Evolutionary conservation across 2,113 vertebrate species (phyloP), one percentile per base, ranked within the genome.

Genomic region (Notarius lentiginosus): DNA sequence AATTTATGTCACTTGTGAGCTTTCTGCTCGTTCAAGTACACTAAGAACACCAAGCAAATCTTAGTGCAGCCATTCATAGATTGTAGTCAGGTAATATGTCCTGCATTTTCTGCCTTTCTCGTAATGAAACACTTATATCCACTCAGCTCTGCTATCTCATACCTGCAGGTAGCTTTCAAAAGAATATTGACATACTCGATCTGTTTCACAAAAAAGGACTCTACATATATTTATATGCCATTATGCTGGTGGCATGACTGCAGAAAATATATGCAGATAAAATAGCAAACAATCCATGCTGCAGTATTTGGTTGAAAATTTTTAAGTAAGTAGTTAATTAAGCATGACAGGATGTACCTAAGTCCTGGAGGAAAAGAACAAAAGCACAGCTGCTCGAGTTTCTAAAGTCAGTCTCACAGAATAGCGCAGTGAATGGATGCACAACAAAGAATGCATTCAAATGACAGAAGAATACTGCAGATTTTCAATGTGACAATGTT

Each of bases 141-240:
- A 56, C 20, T 73, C 53, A 73, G 60, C 47, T 85, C 60, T 22
- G 24, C 34, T 30, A 22, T 70, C 56, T 30, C 56, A 49, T 27
- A 76, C 70, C 72, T 58, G 56, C 24, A 76, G 22, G 55, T 76
- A 24, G 7, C 72, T 85, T 60, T 76, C 14, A 49, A 63, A 85
- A 77, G 72, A 60, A 20, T 51, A 86, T 41, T 47, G 49, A 24
- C 15, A 86, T 8, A 24, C 27, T 47, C 18, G 1, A 27, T 66
- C 58, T 9, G 34, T 56, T 84, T 30, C 3, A 84, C 66, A 53
- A n/a, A 79, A 66, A 85, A 20, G 5, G 1, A 15, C 18, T 22
- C 30, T 7, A n/a, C n/a, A 47, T 18, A 47, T 10, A 63, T 17
- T 80, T 65, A 12, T 55, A 24, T 17, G 6, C 4, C 30, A 58